Evolutionary conservation across 2,797 vertebrate species (phyloP).

Genomic region (Austrolebias charrua): DNA sequence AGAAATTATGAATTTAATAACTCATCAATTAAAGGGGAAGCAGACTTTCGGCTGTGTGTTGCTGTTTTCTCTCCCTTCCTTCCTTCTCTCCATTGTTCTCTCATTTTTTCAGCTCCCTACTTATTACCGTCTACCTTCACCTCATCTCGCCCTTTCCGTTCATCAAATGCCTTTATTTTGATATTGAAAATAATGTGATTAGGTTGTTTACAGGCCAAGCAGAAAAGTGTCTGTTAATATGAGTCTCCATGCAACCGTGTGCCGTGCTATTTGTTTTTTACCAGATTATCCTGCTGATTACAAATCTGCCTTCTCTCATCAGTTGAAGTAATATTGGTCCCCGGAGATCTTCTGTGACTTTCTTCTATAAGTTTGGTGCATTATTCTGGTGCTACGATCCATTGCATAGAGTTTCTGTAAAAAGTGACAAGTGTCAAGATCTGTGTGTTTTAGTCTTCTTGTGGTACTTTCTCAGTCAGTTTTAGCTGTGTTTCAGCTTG

Average conservation of each 20-base stretch:
- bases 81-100: slow-evolving; percentile 30
- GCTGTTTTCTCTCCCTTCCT: slow-evolving; percentile 33
- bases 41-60: slow-evolving; percentile 32
- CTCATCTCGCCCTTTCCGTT: slow-evolving; percentile 17
- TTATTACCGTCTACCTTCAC: slow-evolving; percentile 37
- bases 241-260: slow-evolving; percentile 26
- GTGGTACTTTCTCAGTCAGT: too few relatives aligned
- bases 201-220: slow-evolving; percentile 35
- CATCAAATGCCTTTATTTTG: slow-evolving; percentile 57
- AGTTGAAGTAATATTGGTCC: slow-evolving; percentile 12
- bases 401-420: slow-evolving; percentile 1
- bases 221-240: slow-evolving; percentile 26
- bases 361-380: slow-evolving; percentile 31
- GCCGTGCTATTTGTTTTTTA: slow-evolving; percentile 30
- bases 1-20: slow-evolving; percentile 74
- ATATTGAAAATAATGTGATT: slow-evolving; percentile 43
- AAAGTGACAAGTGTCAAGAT: too few relatives aligned
- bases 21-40: slow-evolving; percentile 66
- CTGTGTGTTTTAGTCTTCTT: too few relatives aligned
- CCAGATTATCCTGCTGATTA: slow-evolving; percentile 10
- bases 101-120: slow-evolving; percentile 37
- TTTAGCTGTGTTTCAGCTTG: too few relatives aligned
- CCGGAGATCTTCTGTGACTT: slow-evolving; percentile 33
- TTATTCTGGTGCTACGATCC: slow-evolving; percentile 19
- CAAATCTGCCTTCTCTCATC: slow-evolving; percentile 12